A percentile compares a stretch with the other conserved stretches of the same genome.
Conservation (phyloP, 2,888 invertebrate genomes). For the Watsonalla cultraria region DNA sequence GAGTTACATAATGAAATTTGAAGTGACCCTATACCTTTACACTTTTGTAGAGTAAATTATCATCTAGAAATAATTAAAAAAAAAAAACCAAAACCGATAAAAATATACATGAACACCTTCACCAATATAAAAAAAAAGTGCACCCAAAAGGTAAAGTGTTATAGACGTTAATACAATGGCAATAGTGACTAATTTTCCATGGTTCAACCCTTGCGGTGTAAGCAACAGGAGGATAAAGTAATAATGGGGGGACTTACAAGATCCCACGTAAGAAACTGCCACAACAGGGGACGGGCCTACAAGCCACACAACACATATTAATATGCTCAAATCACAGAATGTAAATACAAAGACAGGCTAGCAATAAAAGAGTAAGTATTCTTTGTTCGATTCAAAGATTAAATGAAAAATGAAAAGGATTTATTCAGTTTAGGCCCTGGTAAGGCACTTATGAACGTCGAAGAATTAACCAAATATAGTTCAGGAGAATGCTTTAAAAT, state of each 20-base stretch:
- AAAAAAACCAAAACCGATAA: no score
- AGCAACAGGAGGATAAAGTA: conserved; percentile 12
- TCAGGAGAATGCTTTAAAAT: not conserved
- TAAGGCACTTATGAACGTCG: no score
- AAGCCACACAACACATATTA: conserved; percentile 65
- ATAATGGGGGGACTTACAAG: conserved; percentile 70
- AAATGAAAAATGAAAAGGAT: no score
- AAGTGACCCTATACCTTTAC: not conserved
- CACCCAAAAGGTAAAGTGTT: not conserved
- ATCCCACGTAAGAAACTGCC: conserved; percentile 78
- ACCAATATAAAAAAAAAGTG: conserved; percentile 5
- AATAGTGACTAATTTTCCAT: conserved; percentile 19
- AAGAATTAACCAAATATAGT: conserved; percentile 4
- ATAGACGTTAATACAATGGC: not conserved
- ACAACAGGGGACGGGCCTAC: conserved; percentile 74
- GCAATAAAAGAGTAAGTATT: conserved; percentile 7
- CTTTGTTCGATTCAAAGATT: no score
- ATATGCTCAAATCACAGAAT: conserved; percentile 36
- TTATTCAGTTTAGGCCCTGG: no score
- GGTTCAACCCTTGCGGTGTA: conserved; percentile 6
- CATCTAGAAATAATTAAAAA: no score
- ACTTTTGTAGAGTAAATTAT: no score
- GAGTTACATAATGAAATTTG: not conserved
- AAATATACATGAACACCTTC: not conserved
- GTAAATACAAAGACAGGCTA: conserved; percentile 19